Evolutionary conservation across 2,888 invertebrate genomes (phyloP).

Genomic region (Drosophila kokeensis): DNA sequence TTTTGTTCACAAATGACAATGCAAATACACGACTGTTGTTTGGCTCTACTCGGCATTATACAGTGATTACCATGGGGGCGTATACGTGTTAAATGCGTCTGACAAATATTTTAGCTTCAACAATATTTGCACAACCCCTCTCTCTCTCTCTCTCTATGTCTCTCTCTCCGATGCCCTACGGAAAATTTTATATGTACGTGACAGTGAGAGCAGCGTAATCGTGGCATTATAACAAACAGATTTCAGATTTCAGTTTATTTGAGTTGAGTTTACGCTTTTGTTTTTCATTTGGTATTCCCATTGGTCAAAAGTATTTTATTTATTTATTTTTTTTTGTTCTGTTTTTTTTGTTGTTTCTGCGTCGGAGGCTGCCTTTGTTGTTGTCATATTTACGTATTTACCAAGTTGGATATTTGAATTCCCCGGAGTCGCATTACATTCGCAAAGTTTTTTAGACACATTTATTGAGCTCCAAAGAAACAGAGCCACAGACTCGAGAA

Average conservation of each 20-base stretch:
- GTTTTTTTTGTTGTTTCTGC: conserved; percentile 7
- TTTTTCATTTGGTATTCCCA: conserved; percentile 71
- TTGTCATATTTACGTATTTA: conserved; percentile 58
- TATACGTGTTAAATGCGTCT: conserved; percentile 75
- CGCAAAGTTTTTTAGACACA: conserved; percentile 58
- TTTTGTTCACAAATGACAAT: conserved; percentile 77
- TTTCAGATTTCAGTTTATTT: conserved; percentile 48
- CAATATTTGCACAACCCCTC: conserved; percentile 57
- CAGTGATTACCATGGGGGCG: conserved; percentile 79
- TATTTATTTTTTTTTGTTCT: background rate
- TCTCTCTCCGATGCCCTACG: background rate
- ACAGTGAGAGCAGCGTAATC: conserved; percentile 58
- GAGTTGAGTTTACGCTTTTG: conserved; percentile 52
- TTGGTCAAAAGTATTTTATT: conserved; percentile 47
- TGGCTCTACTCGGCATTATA: conserved; percentile 63
- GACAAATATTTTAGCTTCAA: conserved; percentile 67
- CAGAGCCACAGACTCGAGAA: conserved; percentile 18
- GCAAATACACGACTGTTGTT: conserved; percentile 68
- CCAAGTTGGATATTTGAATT: conserved; percentile 58
- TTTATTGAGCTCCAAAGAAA: conserved; percentile 56
- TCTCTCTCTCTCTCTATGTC: background rate
- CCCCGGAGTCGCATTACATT: conserved; percentile 64
- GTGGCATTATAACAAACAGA: conserved; percentile 64
- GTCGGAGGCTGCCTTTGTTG: conserved; percentile 36
- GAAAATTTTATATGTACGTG: conserved; percentile 45